Conservation (phyloP, 2,888 invertebrate species). For the Phymatocera aterrima region DNA sequence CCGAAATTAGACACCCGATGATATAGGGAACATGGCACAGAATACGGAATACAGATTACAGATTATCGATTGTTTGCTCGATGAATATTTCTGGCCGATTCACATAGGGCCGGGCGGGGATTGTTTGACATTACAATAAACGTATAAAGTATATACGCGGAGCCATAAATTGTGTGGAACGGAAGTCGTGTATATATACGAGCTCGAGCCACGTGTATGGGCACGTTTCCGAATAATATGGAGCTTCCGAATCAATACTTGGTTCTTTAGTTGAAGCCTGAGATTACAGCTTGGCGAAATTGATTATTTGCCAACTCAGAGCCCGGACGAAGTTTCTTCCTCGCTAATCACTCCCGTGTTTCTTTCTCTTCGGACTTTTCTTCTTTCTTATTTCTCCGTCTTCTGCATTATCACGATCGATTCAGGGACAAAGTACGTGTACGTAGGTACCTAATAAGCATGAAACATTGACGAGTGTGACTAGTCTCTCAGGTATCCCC, state of each 20-base stretch:
- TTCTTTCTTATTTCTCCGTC: too few species aligned
- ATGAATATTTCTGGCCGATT: not conserved
- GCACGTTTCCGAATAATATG: not conserved
- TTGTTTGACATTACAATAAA: not conserved
- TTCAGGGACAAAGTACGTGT: too few species aligned
- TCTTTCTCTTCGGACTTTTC: too few species aligned
- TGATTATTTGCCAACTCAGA: not conserved
- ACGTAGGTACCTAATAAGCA: too few species aligned
- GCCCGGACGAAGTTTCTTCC: too few species aligned
- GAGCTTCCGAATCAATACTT: slow-evolving; percentile 6
- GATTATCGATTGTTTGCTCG: slow-evolving; percentile 5
- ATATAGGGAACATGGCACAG: too few species aligned
- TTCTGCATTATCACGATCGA: too few species aligned
- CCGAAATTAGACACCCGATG: not conserved
- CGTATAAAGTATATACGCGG: not conserved
- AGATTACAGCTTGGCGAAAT: not conserved
- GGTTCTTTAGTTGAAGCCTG: not conserved
- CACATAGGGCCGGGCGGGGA: not conserved
- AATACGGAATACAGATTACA: not conserved
- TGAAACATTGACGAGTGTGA: too few species aligned
- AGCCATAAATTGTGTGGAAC: not conserved
- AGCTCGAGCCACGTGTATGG: not conserved
- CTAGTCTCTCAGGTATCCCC: too few species aligned
- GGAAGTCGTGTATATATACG: not conserved
- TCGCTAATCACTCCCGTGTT: too few species aligned